These are phyloP conservation scores for Pampusana beccarii DNA, from an alignment of 2,113 vertebrate genomes.

Conservation along the genomic window DNA sequence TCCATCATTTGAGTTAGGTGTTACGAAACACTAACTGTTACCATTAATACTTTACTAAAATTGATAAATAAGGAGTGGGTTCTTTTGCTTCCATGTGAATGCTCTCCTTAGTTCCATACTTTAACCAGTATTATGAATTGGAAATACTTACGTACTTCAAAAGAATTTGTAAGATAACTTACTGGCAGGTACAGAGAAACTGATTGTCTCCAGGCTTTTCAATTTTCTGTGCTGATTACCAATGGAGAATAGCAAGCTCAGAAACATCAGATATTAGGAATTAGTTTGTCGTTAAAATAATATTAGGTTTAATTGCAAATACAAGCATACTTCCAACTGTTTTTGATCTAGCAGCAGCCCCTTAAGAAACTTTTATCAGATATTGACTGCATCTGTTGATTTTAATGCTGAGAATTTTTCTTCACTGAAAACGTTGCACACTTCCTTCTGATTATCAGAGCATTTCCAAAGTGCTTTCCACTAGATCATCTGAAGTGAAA, in stretches of 20 bases:
- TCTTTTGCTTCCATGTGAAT: not conserved
- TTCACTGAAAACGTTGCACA: fast-evolving
- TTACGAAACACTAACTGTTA: not conserved
- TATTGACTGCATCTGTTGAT: not conserved
- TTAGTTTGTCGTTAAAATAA: not conserved
- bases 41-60: not conserved
- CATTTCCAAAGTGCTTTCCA: not conserved
- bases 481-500: not conserved
- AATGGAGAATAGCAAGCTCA: not conserved
- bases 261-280: not conserved
- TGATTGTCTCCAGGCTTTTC: not conserved
- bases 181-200: not conserved
- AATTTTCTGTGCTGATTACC: not conserved
- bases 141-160: not conserved
- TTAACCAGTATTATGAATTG: not conserved
- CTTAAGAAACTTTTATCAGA: not conserved
- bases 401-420: not conserved
- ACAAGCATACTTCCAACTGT: not conserved
- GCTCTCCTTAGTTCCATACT: not conserved
- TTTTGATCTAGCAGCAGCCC: not conserved
- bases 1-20: not conserved
- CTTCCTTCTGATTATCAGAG: not conserved
- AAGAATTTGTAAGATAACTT: not conserved
- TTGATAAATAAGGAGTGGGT: not conserved
- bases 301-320: not conserved